phyloP scores from a whole-genome alignment of 2,797 vertebrate species.

The Xiphorhynchus erythropygius region DNA sequence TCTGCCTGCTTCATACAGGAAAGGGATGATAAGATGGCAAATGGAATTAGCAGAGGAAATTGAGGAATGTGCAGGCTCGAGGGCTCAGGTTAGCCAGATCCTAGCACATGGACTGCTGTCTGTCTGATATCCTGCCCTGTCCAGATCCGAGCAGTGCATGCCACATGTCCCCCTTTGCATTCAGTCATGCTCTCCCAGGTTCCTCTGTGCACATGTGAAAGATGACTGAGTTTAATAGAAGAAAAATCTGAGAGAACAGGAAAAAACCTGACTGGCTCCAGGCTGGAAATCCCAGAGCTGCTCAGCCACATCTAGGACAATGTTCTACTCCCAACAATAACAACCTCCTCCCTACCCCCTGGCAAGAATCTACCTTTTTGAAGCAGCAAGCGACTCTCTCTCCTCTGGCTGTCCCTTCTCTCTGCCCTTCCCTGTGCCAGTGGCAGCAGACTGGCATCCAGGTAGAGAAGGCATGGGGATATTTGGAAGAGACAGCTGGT shows the following conservation, averaged over 20 bases:
- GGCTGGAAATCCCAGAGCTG: not conserved
- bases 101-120: too few relatives aligned
- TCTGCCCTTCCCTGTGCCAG: too few relatives aligned
- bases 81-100: not conserved
- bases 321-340: not conserved
- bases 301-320: not conserved
- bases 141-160: not conserved
- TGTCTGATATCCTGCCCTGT: not conserved
- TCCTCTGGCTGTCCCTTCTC: not conserved
- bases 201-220: not conserved
- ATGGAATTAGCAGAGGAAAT: not conserved
- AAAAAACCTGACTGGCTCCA: not conserved
- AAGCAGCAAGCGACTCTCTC: not conserved
- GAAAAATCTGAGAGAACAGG: not conserved
- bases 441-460: not conserved
- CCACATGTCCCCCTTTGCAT: fast-evolving
- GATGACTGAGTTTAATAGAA: not conserved
- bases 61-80: not conserved
- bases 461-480: not conserved
- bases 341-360: not conserved
- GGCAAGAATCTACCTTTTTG: not conserved
- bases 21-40: not conserved
- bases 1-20: fast-evolving
- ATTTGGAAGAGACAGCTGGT: not conserved
- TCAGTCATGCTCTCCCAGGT: fast-evolving